These are phyloP conservation scores for Anas acuta DNA, from an alignment of 2,797 vertebrate genomes.

Conservation along the genomic window DNA sequence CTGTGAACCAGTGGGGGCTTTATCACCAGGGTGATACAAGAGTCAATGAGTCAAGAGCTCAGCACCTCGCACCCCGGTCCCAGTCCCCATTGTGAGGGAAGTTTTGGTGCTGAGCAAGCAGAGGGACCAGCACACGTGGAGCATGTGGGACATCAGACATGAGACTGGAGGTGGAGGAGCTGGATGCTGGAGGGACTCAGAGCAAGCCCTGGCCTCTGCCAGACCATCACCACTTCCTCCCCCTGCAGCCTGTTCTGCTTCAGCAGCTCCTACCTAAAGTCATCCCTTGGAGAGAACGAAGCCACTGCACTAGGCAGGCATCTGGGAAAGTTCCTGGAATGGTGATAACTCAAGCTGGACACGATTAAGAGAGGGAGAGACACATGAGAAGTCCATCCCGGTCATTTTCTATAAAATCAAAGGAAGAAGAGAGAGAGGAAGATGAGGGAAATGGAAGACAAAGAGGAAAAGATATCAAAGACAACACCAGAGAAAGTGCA, in stretches of 20 bases:
- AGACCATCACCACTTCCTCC: neutral
- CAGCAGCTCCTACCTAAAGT: no score
- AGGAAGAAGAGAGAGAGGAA: slow-evolving; percentile 11
- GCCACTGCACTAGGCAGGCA: neutral
- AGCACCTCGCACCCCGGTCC: no score
- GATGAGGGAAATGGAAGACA: neutral
- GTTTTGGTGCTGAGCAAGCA: neutral
- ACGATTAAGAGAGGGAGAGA: neutral
- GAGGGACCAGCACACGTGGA: no score
- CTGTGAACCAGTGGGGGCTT: neutral
- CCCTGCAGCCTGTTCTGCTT: neutral
- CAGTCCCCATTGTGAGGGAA: neutral
- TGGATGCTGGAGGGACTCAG: no score
- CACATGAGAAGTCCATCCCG: neutral
- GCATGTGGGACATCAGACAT: neutral
- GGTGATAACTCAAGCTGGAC: neutral
- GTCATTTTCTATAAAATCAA: slow-evolving; percentile 9
- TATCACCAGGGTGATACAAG: neutral
- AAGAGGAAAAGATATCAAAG: slow-evolving; percentile 33
- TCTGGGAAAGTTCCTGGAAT: neutral
- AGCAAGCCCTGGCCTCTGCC: accelerated
- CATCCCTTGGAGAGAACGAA: no score
- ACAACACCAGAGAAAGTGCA: neutral
- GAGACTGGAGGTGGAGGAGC: neutral
- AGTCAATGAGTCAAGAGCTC: no score